Conservation (phyloP, 1,140 invertebrate genomes). For the Cepaea nemoralis region DNA sequence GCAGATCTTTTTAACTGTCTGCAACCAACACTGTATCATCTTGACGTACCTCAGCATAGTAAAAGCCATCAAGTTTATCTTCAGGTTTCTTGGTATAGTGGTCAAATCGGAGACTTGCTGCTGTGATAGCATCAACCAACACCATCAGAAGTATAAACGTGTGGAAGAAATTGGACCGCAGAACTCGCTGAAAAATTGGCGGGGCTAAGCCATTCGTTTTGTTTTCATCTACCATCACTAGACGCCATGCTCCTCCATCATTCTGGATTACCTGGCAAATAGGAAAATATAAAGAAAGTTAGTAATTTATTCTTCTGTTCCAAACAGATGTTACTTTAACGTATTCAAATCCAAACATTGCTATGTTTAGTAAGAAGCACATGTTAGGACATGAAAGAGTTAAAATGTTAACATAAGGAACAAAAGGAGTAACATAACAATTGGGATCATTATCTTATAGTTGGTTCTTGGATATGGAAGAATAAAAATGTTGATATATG, state of each 20-base stretch:
- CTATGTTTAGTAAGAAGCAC: too few species aligned
- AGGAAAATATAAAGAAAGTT: not conserved
- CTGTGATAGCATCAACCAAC: constrained; percentile 93
- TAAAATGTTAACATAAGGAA: too few species aligned
- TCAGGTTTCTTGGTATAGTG: constrained; percentile 85
- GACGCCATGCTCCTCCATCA: constrained; percentile 81
- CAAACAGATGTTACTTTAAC: too few species aligned
- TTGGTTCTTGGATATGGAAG: too few species aligned
- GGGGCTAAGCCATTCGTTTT: constrained; percentile 91
- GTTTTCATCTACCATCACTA: constrained; percentile 94
- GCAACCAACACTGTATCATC: too few species aligned
- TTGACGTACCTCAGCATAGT: constrained; percentile 86
- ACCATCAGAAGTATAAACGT: constrained; percentile 94
- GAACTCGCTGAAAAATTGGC: constrained; percentile 82
- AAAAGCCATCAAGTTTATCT: constrained; percentile 87
- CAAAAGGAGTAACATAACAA: too few species aligned
- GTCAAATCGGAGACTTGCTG: constrained; percentile 95
- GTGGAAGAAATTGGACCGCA: constrained; percentile 89
- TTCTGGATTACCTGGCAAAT: constrained; percentile 79
- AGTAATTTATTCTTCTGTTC: too few species aligned
- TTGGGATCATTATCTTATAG: too few species aligned
- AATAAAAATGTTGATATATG: too few species aligned
- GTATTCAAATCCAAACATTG: too few species aligned
- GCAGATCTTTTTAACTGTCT: too few species aligned
- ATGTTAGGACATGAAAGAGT: too few species aligned